Evolutionary conservation across 2,797 vertebrate species (phyloP).

Genomic region (Gadopsis marmoratus): DNA sequence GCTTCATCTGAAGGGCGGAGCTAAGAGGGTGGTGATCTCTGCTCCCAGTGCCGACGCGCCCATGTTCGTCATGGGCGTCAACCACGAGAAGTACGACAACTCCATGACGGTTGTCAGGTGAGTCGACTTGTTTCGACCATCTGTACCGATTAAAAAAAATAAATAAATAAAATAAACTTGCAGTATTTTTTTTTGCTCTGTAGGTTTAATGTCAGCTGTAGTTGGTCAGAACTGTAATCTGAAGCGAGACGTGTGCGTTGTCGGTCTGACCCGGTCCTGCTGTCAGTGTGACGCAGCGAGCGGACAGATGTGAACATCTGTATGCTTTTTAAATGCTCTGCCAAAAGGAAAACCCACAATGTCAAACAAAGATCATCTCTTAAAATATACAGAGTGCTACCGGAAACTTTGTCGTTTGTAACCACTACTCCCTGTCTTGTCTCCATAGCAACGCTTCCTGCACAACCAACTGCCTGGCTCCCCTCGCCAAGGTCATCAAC

Average conservation of each 20-base stretch:
- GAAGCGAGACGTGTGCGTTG: neutral
- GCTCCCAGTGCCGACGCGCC: constrained; percentile 94
- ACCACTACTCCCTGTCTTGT: neutral
- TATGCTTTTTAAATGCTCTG: neutral
- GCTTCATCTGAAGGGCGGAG: constrained; percentile 93
- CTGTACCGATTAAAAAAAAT: no score
- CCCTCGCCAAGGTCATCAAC: constrained; percentile 93
- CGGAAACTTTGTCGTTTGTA: neutral
- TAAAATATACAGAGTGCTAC: neutral
- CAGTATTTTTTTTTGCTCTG: neutral
- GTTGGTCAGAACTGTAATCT: neutral
- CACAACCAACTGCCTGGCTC: constrained; percentile 94
- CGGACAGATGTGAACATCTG: constrained; percentile 19
- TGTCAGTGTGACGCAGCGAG: neutral
- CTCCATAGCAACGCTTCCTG: constrained; percentile 92
- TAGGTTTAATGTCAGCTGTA: neutral
- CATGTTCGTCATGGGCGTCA: constrained; percentile 97
- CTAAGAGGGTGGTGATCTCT: constrained; percentile 94
- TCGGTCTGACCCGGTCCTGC: neutral
- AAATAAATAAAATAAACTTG: no score
- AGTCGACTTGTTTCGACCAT: constrained; percentile 20
- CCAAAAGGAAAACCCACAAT: neutral
- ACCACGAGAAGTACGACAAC: constrained; percentile 93
- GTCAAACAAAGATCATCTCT: constrained; percentile 9
- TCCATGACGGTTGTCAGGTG: constrained; percentile 93